Evolutionary conservation across 2,888 invertebrate species (phyloP).

Genomic region (Cynaeus angustus): DNA sequence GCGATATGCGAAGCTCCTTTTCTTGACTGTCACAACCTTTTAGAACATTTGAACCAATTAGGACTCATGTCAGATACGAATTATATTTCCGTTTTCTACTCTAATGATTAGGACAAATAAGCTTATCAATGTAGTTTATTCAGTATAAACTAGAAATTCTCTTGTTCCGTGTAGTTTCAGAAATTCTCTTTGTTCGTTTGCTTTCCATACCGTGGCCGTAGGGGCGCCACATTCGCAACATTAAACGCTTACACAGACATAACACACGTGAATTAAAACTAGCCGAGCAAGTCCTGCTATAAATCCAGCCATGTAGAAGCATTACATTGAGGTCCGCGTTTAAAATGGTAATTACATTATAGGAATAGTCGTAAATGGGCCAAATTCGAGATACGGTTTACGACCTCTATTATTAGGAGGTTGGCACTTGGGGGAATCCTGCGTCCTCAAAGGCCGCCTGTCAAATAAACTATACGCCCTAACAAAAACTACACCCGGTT

Average conservation of each 20-base stretch:
- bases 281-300: conserved; percentile 32
- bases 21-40: too few relatives aligned
- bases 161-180: conserved; percentile 17
- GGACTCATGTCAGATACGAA: too few relatives aligned
- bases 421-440: conserved; percentile 52
- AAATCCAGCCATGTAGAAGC: conserved; percentile 46
- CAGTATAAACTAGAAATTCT: conserved; percentile 18
- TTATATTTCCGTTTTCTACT: too few relatives aligned
- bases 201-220: too few relatives aligned
- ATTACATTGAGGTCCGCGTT: conserved; percentile 42
- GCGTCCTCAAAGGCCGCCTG: conserved; percentile 56
- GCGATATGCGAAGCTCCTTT: too few relatives aligned
- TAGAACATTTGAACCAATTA: too few relatives aligned
- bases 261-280: conserved; percentile 36
- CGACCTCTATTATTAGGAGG: conserved; percentile 47
- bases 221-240: conserved; percentile 16
- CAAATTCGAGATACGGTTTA: conserved; percentile 56
- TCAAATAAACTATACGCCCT: conserved; percentile 60
- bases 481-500: conserved; percentile 59
- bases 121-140: conserved; percentile 32
- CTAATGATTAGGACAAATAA: conserved; percentile 29
- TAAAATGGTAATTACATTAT: conserved; percentile 57
- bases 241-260: conserved; percentile 18
- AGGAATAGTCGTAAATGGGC: conserved; percentile 54
- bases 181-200: background rate